Conservation (phyloP, 1,140 invertebrate genomes). For the Orchesella cincta region DNA sequence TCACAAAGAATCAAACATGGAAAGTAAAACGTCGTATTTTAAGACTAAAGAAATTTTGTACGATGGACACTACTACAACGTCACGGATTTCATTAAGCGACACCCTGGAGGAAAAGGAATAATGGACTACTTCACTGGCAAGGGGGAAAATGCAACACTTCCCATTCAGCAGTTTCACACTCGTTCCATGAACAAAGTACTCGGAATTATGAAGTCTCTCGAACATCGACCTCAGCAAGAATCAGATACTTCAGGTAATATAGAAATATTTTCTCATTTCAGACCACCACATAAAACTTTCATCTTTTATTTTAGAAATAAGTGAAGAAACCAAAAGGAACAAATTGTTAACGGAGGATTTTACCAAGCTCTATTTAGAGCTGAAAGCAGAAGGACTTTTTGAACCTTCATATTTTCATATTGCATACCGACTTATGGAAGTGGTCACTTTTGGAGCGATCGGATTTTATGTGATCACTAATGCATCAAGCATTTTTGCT, state of each 20-base stretch:
- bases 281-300: not conserved
- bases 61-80: constrained; percentile 32
- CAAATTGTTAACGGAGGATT: not conserved
- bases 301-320: not conserved
- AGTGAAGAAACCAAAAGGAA: not conserved
- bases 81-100: constrained; percentile 31
- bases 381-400: not conserved
- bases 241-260: not conserved
- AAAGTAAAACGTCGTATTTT: not conserved
- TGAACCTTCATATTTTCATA: not conserved
- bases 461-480: not conserved
- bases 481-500: not conserved
- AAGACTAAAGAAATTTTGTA: constrained; percentile 25
- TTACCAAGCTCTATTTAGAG: not conserved
- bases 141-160: constrained; percentile 29
- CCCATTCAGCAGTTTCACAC: constrained; percentile 39
- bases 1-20: not conserved
- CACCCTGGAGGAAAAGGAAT: constrained; percentile 36
- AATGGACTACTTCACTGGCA: constrained; percentile 32
- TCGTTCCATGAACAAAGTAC: constrained; percentile 14
- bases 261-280: not conserved
- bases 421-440: not conserved
- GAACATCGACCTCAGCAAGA: not conserved
- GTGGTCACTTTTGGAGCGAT: not conserved
- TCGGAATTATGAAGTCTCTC: constrained; percentile 20